phyloP scores from a whole-genome alignment of 2,113 vertebrate genomes.

The Tachycineta bicolor region DNA sequence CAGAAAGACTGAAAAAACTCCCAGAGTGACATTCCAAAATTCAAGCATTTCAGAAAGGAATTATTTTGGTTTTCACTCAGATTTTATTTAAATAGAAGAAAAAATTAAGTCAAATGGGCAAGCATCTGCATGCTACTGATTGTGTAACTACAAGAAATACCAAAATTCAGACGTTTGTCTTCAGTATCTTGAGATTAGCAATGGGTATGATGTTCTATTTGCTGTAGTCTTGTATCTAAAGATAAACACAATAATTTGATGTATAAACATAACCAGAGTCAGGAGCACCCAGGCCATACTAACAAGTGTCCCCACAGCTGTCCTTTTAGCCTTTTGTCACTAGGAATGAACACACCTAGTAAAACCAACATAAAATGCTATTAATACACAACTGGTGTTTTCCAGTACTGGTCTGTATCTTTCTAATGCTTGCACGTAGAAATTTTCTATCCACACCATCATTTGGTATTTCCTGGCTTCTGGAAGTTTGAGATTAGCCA shows the following conservation, averaged over 20 bases:
- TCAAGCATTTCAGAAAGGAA: not conserved
- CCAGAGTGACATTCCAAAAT: not conserved
- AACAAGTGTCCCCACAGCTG: not conserved
- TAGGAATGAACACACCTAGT: not conserved
- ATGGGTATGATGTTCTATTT: not conserved
- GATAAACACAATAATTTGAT: not conserved
- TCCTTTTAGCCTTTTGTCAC: not conserved
- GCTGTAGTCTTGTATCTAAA: not conserved
- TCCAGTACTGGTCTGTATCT: not conserved
- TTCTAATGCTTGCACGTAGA: not conserved
- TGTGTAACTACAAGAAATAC: not conserved
- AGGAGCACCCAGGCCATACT: not conserved
- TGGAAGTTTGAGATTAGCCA: not conserved
- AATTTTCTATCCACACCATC: not conserved
- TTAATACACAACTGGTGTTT: not conserved
- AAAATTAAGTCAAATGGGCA: not conserved
- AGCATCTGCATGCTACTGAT: not conserved
- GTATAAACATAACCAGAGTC: not conserved
- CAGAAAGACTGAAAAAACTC: not conserved
- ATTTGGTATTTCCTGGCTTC: not conserved
- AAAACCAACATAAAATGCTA: not conserved
- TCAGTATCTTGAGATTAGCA: not conserved
- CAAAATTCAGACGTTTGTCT: not conserved
- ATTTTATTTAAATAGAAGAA: not conserved
- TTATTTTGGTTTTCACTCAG: not conserved